Percentiles rank a stretch among this genome's conserved stretches.
These are phyloP conservation scores for Eristalis arbustorum DNA, from an alignment of 2,888 invertebrate species.

Conservation along the genomic window DNA sequence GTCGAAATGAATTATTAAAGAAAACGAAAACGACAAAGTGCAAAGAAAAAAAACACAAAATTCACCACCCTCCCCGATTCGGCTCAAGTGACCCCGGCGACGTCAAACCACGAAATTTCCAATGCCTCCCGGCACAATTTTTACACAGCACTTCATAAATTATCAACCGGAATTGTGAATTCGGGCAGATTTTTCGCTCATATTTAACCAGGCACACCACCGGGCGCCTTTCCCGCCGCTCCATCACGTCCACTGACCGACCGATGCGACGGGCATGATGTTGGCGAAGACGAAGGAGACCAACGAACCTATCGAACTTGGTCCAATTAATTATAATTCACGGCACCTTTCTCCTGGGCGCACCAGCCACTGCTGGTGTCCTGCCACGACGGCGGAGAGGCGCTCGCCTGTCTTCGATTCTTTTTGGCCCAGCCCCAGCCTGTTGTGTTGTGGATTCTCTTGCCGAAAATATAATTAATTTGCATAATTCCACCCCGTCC, in stretches of 20 bases:
- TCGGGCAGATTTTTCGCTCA: slow-evolving; percentile 60
- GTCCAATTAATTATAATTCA: slow-evolving; percentile 68
- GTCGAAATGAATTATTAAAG: slow-evolving; percentile 55
- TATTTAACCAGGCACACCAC: slow-evolving; percentile 36
- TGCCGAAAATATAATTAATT: slow-evolving; percentile 68
- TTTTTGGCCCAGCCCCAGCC: neutral
- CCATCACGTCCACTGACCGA: neutral
- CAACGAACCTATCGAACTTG: slow-evolving; percentile 65
- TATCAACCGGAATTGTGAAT: slow-evolving; percentile 64
- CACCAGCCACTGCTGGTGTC: neutral
- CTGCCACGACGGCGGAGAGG: neutral
- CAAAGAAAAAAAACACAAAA: neutral
- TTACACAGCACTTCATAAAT: slow-evolving; percentile 62
- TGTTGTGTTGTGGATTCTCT: slow-evolving; percentile 38
- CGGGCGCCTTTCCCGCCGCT: neutral
- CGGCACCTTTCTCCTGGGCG: slow-evolving; percentile 42
- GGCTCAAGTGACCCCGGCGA: neutral
- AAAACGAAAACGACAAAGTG: slow-evolving; percentile 26
- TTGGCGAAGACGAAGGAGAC: slow-evolving; percentile 16
- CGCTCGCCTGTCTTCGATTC: slow-evolving; percentile 19
- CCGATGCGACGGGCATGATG: neutral
- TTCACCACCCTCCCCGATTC: neutral
- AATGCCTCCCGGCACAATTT: slow-evolving; percentile 41
- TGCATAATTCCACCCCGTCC: slow-evolving; percentile 57
- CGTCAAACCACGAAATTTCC: slow-evolving; percentile 48